Evolutionary conservation across 64 coral and sea anemone species (phyloP), one percentile per base, ranked within the genome.

Genomic region (Dendrophyllia cribrosa): DNA sequence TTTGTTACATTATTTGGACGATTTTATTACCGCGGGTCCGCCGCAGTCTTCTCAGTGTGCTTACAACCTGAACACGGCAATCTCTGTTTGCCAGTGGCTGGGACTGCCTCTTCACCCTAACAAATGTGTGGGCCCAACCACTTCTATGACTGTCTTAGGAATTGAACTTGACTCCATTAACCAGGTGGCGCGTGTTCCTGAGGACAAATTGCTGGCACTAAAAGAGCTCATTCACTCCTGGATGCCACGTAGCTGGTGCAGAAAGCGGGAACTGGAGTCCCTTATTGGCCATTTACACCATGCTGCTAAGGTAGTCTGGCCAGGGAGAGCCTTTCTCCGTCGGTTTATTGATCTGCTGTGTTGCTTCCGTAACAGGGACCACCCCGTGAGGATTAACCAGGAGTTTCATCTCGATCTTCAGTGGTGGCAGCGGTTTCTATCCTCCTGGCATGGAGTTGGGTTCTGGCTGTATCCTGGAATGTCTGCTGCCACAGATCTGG

Each of bases 111-210:
- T 94, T n/a, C 66, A 55, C 17, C 85, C 92, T 6, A 74, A 94
- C 13, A 94, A 88, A 12, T 88, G 75, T 20, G 92, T 70, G 5
- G 92, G 92, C 17, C 92, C 85, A 2, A 49, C 92, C 16, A 63
- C 60, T 63, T 51, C 77, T 72, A 7, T 87, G 7, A 74, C 73
- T 3, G n/a, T n/a, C 26, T 51, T 92, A 24, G 60, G 52, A 7
- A 93, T 93, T 20, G 84, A 88, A 11, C 21, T 87, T 5, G 82
- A 93, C 51, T 93, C 75, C 4, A 9, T 80, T 6, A 44, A 59
- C 9, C 72, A 75, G 43, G 60, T 76, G 43, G 59, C 88, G 2
- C 49, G 77, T 21, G 64, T 91, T 55, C 89, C 78, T 3, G 64
- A 48, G 19, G 52, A 85, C n/a, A 92, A 92, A 85, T 69, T 92